Base-by-base conservation (phyloP, 2,888 invertebrate genomes). In the Listrodromus nycthemerus region DNA sequence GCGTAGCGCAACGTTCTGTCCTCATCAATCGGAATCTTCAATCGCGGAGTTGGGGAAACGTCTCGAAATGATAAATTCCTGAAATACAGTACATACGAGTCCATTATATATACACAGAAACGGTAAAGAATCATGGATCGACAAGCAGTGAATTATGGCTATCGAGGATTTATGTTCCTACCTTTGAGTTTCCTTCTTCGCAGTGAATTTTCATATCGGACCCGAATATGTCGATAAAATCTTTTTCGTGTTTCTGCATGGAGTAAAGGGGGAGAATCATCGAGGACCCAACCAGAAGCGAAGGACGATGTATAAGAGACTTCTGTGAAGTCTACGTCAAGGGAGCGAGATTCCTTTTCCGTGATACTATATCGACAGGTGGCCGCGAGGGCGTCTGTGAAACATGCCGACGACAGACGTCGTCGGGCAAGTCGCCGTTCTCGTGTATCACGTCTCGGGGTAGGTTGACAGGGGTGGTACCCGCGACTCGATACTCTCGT, bases 351-450 rank as follows among this genome's bases (percentile, higher is more conserved):
- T 73, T 73, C 55, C 70, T 76, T 73, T 67, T 45, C 45, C 55
- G 45, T 55, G 33, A 58, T 27, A 55, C 37, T 67, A 73, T 80
- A 66, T 76, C 70, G 71, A 66, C 76, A 80, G 67, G 76, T 76
- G 75, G 83, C 52, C 77, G 74, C 67, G 58, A 45, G 55, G 19
- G 13, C 27, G 24, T 65, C 63, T 74, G 73, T 27, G 65, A 84
- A 74, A 74, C 55, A 69, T 77, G 80, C 77, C 80, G 69, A 30
- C 80, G 75, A 70, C 79, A 78, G 74, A 84, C 74, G 82, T 71
- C 74, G 74, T 77, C 73, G 77, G 33, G 52, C 69, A 75, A 65
- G 78, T 74, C 73, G 66, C 65, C 33, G 45, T 71, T 27, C 16
- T 48, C 45, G 48, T 80, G 75, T 69, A 69, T 80, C 61, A 27